Percentiles rank a stretch among this genome's conserved stretches.
Evolutionary conservation across 1,140 invertebrate species (phyloP).

Genomic region (Monomorium pharaonis): DNA sequence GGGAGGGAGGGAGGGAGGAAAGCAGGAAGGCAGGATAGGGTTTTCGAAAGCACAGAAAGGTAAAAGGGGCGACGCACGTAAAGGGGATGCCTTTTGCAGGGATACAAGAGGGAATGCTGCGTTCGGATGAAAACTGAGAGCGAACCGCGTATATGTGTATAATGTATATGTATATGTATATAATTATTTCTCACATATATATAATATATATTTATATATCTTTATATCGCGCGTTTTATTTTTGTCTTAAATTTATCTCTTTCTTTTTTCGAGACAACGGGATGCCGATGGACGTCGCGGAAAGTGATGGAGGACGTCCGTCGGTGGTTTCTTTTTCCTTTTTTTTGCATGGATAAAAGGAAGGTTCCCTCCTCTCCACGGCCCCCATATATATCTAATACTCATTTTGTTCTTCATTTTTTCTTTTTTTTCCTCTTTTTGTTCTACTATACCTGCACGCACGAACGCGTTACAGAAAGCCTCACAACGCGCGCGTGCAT

Average conservation of each 20-base stretch:
- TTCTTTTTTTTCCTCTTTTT: constrained; percentile 63
- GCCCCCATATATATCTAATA: constrained; percentile 85
- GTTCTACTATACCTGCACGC: constrained; percentile 64
- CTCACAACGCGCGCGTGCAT: constrained; percentile 69
- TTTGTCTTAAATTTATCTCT: constrained; percentile 68
- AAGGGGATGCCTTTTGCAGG: constrained; percentile 50
- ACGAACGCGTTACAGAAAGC: constrained; percentile 56
- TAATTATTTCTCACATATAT: constrained; percentile 56
- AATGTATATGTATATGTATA: constrained; percentile 59
- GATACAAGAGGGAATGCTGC: constrained; percentile 46
- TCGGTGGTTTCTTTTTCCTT: constrained; percentile 26
- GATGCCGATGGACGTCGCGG: constrained; percentile 52
- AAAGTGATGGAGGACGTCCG: constrained; percentile 14
- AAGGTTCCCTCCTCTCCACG: constrained; percentile 84
- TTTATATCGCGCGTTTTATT: constrained; percentile 65
- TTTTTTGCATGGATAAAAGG: constrained; percentile 72
- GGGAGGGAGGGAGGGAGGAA: constrained; percentile 82
- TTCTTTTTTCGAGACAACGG: constrained; percentile 37
- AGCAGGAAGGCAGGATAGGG: constrained; percentile 57
- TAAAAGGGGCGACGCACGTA: constrained; percentile 70
- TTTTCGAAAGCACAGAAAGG: constrained; percentile 66
- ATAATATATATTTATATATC: constrained; percentile 55
- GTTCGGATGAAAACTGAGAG: constrained; percentile 63
- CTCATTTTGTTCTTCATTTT: constrained; percentile 78
- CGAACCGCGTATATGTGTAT: constrained; percentile 61